Evolutionary conservation across 2,797 vertebrate genomes (phyloP).

Genomic region (Lerista edwardsae): DNA sequence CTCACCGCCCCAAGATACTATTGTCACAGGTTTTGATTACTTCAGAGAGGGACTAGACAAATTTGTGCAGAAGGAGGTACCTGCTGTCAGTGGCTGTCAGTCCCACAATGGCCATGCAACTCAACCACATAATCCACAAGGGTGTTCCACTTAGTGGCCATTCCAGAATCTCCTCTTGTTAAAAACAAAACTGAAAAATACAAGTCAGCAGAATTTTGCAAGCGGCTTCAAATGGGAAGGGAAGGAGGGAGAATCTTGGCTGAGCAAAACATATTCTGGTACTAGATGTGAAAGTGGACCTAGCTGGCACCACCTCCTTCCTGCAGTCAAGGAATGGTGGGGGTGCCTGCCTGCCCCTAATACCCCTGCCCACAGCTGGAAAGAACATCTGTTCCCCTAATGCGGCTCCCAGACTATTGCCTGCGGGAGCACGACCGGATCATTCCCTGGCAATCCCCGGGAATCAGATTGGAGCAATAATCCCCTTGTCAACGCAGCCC

Average conservation of each 20-base stretch:
- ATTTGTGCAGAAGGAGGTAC: too few species aligned
- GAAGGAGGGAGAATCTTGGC: too few species aligned
- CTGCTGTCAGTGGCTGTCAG: too few species aligned
- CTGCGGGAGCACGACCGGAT: background rate
- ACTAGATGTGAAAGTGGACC: background rate
- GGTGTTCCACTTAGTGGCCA: too few species aligned
- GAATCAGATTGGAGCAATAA: constrained; percentile 26
- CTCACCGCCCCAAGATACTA: background rate
- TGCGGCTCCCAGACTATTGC: constrained; percentile 12
- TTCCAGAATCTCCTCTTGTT: background rate
- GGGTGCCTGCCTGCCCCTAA: background rate
- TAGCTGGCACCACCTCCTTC: too few species aligned
- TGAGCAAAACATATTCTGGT: background rate
- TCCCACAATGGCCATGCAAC: too few species aligned
- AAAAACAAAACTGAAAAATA: background rate
- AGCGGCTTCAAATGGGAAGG: too few species aligned
- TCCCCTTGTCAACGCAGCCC: background rate
- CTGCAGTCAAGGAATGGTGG: background rate
- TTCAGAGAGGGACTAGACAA: too few species aligned
- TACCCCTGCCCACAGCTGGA: background rate
- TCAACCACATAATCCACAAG: too few species aligned
- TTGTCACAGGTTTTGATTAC: too few species aligned
- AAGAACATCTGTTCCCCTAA: constrained; percentile 10
- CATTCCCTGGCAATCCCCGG: constrained; percentile 13
- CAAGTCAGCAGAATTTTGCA: too few species aligned